Base-by-base conservation (phyloP, 1,140 invertebrate species). In the Leguminivora glycinivorella region DNA sequence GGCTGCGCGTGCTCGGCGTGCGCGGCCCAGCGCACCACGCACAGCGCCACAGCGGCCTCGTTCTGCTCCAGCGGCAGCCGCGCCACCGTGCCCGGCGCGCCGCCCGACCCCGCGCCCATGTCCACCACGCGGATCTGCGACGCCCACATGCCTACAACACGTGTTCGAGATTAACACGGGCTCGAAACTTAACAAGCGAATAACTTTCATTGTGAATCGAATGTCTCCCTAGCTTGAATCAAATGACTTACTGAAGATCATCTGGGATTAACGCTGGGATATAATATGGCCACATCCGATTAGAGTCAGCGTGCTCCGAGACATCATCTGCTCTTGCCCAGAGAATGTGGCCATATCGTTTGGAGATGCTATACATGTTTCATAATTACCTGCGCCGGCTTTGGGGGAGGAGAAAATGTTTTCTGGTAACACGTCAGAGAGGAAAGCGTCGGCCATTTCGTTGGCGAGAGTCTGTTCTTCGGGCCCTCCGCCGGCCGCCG, bases 361-460 rank as follows among this genome's bases (percentile, higher is more conserved):
- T 26, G 60, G 25, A 10, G 7, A 10, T 24, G 47, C 19, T 17
- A 56, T 47, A 68, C 7, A 56, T n/a, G 66, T 14, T 69, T 19
- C 68, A 67, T 74, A 99, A 92, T 97, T 95, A 67, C 98, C 98
- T 69, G 96, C 93, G 0, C 98, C 98, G 22, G 98, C 98, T 91
- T 99, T 99, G 0, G 99, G 98, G 0, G 98, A 96, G 0, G 98
- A 98, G 90, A 99, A 99, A 9, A 96, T 93, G 79, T 94, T 95
- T 90, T 99, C 98, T 26, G 98, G 98, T 0, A 99, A 92, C 75
- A 99, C 96, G 90, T 99, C 98, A 70, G 96, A 98, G 0, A 99
- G 92, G 78, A 99, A 99, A 4, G 98, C 97, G 78, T 98, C 97
- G 0, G 98, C 98, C 95, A 99, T 98, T 93, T 99, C 98, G 69